Percentiles rank a stretch among this genome's conserved stretches.
Conservation (phyloP, 2,797 vertebrate genomes). For the Triplophysa yarkandensis region DNA sequence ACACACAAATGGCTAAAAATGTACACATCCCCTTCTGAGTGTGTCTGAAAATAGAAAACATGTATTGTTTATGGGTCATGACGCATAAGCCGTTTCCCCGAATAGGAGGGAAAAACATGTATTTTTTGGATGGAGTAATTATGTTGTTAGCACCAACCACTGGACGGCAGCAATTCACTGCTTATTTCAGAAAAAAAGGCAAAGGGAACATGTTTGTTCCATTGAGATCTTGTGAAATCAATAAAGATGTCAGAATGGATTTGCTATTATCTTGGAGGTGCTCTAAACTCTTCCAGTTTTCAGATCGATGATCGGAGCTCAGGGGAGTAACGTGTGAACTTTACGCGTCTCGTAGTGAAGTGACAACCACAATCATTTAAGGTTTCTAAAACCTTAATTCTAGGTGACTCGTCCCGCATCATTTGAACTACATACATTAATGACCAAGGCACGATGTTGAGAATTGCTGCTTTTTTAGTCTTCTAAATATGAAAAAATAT, state of each 20-base stretch:
- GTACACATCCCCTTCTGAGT: slow-evolving; percentile 13
- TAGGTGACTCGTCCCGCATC: not conserved
- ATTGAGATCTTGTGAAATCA: slow-evolving; percentile 7
- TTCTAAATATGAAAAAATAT: not conserved
- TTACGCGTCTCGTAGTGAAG: not conserved
- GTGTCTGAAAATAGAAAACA: slow-evolving; percentile 4
- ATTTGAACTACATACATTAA: not conserved
- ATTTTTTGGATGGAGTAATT: not conserved
- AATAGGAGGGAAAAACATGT: not conserved
- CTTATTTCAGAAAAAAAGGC: not conserved
- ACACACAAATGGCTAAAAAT: slow-evolving; percentile 34
- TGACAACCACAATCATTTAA: not conserved
- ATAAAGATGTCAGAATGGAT: slow-evolving; percentile 15
- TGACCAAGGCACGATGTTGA: not conserved
- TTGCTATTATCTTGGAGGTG: slow-evolving; percentile 9
- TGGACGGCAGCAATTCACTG: not conserved
- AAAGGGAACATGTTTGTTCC: slow-evolving; percentile 3
- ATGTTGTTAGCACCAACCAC: slow-evolving; percentile 4
- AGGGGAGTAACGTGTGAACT: not conserved
- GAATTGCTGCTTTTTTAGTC: not conserved
- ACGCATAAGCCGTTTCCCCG: slow-evolving; percentile 8
- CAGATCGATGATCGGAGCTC: not conserved
- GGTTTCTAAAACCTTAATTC: not conserved
- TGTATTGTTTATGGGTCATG: slow-evolving; percentile 5
- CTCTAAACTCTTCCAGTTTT: slow-evolving; percentile 5